Base-by-base conservation (phyloP, 2,113 vertebrate genomes). In the Bolborhynchus lineola region DNA sequence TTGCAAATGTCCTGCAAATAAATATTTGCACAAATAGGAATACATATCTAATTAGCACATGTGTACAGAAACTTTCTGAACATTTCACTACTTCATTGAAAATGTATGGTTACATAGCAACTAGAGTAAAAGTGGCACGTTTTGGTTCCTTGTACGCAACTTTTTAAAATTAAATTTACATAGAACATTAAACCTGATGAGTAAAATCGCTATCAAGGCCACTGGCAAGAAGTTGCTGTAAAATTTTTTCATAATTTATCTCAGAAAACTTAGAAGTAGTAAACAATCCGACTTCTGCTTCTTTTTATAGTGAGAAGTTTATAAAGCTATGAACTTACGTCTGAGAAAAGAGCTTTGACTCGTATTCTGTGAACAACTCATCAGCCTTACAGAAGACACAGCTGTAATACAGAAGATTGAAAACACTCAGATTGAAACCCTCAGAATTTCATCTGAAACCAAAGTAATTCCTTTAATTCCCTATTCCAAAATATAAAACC, bases 341-440 rank as follows among this genome's bases (percentile, higher is more conserved):
- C 90, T 99, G 99, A 92, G 99, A 99, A 97, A 99, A 99, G 21
- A 99, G 98, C 92, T 99, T 99, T 11, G 99, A 99, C 91, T 99
- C 99, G 10, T 99, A 99, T 79, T 99, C 99, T 47, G 98, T 99
- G 97, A 99, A 99, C 78, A 99, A 97, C 92, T 99, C 99, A 41
- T 99, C 99, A 50, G 99, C 99, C 97, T 99, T 99, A 97, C 99
- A 99, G 92, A 99, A 99, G 82, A 99, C 98, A 95, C 99, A 99
- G 95, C 99, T 99, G 90, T 52, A 98, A 98, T 42, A 95, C 13
- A 97, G 91, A 85, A 97, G 59, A 96, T 82, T 28, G 80, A 79
- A 55, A 97, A 91, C 3, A 96, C 13, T 59, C 33, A 59, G 57
- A 59, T 24, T 24, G 46, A 95, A 72, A 52, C 26, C 94, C 17